Evolutionary conservation across 2,797 vertebrate species (phyloP).

Genomic region (Calcarius lapponicus): DNA sequence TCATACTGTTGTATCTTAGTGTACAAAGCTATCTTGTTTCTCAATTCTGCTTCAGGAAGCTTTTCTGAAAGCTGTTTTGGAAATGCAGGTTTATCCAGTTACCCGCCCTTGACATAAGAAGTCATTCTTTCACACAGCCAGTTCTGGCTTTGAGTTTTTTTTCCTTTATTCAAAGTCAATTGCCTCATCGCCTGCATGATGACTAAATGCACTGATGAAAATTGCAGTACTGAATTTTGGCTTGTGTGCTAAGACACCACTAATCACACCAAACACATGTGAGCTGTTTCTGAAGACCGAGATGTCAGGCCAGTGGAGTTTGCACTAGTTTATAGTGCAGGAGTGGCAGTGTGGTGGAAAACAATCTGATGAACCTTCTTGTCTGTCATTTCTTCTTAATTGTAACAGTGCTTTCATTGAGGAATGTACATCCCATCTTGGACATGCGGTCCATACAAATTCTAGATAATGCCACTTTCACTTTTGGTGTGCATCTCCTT

Average conservation of each 20-base stretch:
- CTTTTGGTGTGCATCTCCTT: neutral
- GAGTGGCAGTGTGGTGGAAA: neutral
- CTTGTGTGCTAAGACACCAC: neutral
- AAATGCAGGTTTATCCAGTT: constrained; percentile 69
- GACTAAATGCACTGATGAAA: neutral
- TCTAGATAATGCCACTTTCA: neutral
- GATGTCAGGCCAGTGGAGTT: neutral
- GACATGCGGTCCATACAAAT: neutral
- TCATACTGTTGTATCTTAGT: neutral
- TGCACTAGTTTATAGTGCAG: neutral
- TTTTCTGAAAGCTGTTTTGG: constrained; percentile 41
- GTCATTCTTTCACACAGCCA: neutral
- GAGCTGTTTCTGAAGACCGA: neutral
- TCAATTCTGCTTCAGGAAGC: constrained; percentile 30
- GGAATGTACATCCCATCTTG: neutral
- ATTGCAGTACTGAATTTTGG: neutral
- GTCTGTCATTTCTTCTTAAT: neutral
- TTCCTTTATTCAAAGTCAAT: neutral
- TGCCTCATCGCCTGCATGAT: neutral
- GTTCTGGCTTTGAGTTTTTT: neutral
- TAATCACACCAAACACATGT: neutral
- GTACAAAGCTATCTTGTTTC: constrained; percentile 50
- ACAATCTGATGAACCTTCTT: neutral
- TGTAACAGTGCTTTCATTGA: neutral
- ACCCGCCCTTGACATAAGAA: neutral